Evolutionary conservation across 2,113 vertebrate genomes (phyloP).

Genomic region (Sprattus sprattus): DNA sequence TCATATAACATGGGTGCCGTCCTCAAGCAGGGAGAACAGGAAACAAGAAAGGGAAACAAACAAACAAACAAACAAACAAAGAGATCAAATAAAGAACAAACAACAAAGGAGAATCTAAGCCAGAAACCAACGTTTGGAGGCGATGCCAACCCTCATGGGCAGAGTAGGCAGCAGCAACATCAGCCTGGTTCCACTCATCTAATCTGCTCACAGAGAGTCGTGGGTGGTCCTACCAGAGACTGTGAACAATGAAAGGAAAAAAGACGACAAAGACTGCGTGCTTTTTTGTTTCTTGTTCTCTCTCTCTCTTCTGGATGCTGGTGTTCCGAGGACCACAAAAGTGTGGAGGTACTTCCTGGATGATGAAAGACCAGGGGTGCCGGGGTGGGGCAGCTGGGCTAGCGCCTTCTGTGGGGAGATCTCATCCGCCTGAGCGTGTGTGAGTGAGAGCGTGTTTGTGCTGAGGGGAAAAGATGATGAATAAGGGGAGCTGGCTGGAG

Average conservation of each 20-base stretch:
- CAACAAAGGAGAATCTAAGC: not conserved
- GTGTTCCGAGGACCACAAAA: not conserved
- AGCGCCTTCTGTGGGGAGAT: not conserved
- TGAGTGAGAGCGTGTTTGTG: slow-evolving; percentile 52
- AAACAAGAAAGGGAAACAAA: not conserved
- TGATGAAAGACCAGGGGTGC: not conserved
- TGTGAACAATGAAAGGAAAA: slow-evolving; percentile 2
- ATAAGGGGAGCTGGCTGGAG: slow-evolving; percentile 47
- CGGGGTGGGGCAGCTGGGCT: not conserved
- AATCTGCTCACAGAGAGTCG: slow-evolving; percentile 26
- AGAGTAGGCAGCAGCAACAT: slow-evolving; percentile 20
- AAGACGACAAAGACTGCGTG: slow-evolving; percentile 32
- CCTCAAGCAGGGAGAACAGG: not conserved
- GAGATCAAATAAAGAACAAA: not conserved
- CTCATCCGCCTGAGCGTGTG: slow-evolving; percentile 28
- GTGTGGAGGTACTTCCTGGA: not conserved
- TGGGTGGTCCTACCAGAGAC: slow-evolving; percentile 37
- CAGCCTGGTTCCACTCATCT: slow-evolving; percentile 14
- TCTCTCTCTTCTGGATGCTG: not conserved
- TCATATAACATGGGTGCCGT: slow-evolving; percentile 1
- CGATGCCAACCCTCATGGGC: slow-evolving; percentile 24
- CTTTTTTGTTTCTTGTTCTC: not conserved
- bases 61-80: not conserved
- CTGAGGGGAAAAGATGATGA: slow-evolving; percentile 59
- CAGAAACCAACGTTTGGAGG: not conserved